Percentiles rank a stretch among this genome's conserved stretches.
Conservation (phyloP, 2,888 invertebrate genomes). For the Philereme transversata region DNA sequence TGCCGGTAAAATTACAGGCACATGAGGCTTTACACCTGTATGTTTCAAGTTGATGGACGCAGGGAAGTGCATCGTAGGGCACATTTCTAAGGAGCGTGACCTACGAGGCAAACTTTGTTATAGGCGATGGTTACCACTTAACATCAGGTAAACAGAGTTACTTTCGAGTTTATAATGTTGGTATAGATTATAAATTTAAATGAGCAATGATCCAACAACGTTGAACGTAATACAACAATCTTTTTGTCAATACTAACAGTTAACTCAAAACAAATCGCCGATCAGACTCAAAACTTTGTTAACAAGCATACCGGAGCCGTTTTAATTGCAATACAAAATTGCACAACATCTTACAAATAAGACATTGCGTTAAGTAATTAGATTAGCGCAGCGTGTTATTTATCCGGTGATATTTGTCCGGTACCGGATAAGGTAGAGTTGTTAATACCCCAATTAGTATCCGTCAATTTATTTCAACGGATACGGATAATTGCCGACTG, state of each 20-base stretch:
- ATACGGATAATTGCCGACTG: constrained; percentile 54
- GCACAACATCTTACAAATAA: constrained; percentile 61
- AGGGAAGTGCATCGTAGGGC: too few relatives aligned
- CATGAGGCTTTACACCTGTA: too few relatives aligned
- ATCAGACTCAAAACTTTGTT: constrained; percentile 54
- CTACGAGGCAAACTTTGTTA: too few relatives aligned
- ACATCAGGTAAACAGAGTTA: too few relatives aligned
- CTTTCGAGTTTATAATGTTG: too few relatives aligned
- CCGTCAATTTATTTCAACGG: constrained; percentile 53
- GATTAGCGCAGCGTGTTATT: constrained; percentile 74
- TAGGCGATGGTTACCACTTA: too few relatives aligned
- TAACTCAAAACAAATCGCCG: constrained; percentile 51
- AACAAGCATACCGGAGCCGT: constrained; percentile 61
- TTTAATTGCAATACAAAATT: constrained; percentile 70
- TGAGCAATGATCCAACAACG: too few relatives aligned
- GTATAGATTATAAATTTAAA: too few relatives aligned
- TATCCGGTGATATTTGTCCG: constrained; percentile 39
- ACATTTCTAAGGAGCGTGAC: too few relatives aligned
- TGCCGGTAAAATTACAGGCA: too few relatives aligned
- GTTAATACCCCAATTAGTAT: constrained; percentile 56
- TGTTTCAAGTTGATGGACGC: too few relatives aligned
- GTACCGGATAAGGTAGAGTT: constrained; percentile 47
- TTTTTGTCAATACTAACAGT: neutral
- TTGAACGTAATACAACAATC: too few relatives aligned
- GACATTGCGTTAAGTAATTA: constrained; percentile 81